Evolutionary conservation across 2,888 invertebrate genomes (phyloP).

Genomic region (Acronicta psi): DNA sequence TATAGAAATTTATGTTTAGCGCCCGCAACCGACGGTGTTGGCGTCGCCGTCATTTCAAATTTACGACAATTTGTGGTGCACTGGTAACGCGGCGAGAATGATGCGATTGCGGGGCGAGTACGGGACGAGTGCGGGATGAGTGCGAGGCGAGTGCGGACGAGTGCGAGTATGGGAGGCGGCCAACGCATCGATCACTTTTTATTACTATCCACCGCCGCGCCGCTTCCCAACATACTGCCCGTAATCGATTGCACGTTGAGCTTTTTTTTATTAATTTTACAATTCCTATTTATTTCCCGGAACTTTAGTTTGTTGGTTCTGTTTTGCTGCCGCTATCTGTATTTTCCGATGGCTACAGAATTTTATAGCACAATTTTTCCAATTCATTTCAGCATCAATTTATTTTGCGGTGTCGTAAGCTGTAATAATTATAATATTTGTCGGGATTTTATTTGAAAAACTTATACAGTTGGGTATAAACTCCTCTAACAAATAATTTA

Average conservation of each 20-base stretch:
- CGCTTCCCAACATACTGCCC: slow-evolving; percentile 41
- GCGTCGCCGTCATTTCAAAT: slow-evolving; percentile 65
- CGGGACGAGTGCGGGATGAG: slow-evolving; percentile 4
- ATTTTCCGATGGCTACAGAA: too few relatives aligned
- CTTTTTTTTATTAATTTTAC: slow-evolving; percentile 50
- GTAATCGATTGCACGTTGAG: slow-evolving; percentile 47
- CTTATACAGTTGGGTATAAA: too few relatives aligned
- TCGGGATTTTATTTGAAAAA: too few relatives aligned
- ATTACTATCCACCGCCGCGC: slow-evolving; percentile 44
- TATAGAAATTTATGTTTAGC: slow-evolving; percentile 64
- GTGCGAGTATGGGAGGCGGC: slow-evolving; percentile 20
- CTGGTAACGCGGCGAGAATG: slow-evolving; percentile 7
- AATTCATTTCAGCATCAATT: too few relatives aligned
- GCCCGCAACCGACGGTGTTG: slow-evolving; percentile 59
- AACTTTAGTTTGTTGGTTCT: slow-evolving; percentile 35
- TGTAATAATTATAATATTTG: too few relatives aligned
- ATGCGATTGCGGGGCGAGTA: slow-evolving; percentile 3
- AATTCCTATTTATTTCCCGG: slow-evolving; percentile 39
- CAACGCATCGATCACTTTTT: slow-evolving; percentile 60
- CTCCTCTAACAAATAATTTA: too few relatives aligned
- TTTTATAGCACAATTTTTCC: too few relatives aligned
- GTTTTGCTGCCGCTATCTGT: slow-evolving; percentile 19
- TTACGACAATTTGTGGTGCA: slow-evolving; percentile 62
- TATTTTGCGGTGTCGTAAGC: too few relatives aligned
- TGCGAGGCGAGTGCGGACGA: slow-evolving; percentile 5